Percentiles rank a stretch among this genome's conserved stretches.
phyloP scores from a whole-genome alignment of 2,888 invertebrate species.

The Agapetus fuscipes region DNA sequence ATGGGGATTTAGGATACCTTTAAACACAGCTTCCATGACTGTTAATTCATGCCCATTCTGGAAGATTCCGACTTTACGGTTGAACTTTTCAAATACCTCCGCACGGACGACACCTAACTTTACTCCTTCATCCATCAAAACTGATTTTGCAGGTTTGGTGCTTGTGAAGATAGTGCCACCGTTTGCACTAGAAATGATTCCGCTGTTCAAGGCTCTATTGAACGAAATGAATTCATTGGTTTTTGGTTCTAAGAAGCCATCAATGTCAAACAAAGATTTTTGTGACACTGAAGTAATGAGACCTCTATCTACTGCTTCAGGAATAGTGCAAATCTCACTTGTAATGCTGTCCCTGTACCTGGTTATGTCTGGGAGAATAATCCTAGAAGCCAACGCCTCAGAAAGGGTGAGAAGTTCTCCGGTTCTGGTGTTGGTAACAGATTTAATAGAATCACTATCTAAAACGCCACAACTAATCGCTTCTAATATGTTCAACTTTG shows the following conservation, averaged over 20 bases:
- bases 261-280: conserved; percentile 85
- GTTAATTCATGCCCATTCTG: conserved; percentile 67
- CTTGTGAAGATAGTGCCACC: conserved; percentile 63
- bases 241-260: conserved; percentile 77
- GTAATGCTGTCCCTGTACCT: conserved; percentile 67
- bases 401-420: conserved; percentile 73
- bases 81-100: conserved; percentile 81
- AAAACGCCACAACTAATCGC: conserved; percentile 81
- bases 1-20: conserved; percentile 78
- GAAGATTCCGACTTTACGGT: conserved; percentile 70
- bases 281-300: conserved; percentile 79
- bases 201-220: conserved; percentile 69
- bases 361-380: conserved; percentile 64
- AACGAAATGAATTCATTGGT: conserved; percentile 76
- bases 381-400: conserved; percentile 73
- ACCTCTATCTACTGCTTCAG: conserved; percentile 84
- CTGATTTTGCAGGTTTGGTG: conserved; percentile 61
- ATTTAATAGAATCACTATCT: conserved; percentile 75
- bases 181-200: conserved; percentile 63
- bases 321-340: conserved; percentile 62
- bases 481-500: conserved; percentile 69
- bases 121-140: conserved; percentile 72
- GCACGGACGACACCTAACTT: conserved; percentile 68
- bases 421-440: conserved; percentile 70
- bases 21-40: conserved; percentile 81